Base-by-base conservation (phyloP, 2,113 vertebrate species). In the Microtus oregoni region DNA sequence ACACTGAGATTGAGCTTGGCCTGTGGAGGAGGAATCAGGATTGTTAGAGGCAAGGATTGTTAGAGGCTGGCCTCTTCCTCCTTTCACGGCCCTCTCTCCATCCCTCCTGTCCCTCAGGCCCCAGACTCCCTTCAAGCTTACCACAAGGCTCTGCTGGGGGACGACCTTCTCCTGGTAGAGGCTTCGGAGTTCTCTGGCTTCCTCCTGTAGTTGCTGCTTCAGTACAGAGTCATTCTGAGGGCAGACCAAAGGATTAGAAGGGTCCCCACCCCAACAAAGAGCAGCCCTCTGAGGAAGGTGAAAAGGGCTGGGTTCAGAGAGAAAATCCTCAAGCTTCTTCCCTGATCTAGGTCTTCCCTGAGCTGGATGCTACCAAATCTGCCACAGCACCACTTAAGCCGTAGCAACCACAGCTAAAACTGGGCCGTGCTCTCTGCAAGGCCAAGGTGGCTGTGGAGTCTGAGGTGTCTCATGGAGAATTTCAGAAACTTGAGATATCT, bases 1-100 rank as follows among this genome's bases (percentile, higher is more conserved):
- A 98, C 47, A 0, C 98, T 98, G 94, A 85, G 81, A 55, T 97
- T 98, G 96, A 99, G 97, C 88, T 96, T 97, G 3, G 44, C 98
- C 99, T 99, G 94, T 0, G 6, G 70, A 86, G 77, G 38, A 96
- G 76, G 97, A 73, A 92, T 68, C 22, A 52, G 20, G 72, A 76
- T 30, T 73, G 50, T 86, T 47, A 90, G 61, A 24, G 35, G 28
- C 7, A 38, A 47, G 41, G 12, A 26, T 1, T 9, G 41, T 41
- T 41, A 41, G 41, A 41, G 41, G 41, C 55, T 7, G 1, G 5
- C 63, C 15, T 15, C 7, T 12, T 20, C 65, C 20, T 8, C n/a
- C 26, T 22, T 83, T 47, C 4, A 1, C 2, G 4, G 55, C 11
- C 50, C 10, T 58, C 9, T 50, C 32, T 50, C 90, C 12, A 38